phyloP scores from a whole-genome alignment of 2,797 vertebrate genomes.

The Macropus fuliginosus region DNA sequence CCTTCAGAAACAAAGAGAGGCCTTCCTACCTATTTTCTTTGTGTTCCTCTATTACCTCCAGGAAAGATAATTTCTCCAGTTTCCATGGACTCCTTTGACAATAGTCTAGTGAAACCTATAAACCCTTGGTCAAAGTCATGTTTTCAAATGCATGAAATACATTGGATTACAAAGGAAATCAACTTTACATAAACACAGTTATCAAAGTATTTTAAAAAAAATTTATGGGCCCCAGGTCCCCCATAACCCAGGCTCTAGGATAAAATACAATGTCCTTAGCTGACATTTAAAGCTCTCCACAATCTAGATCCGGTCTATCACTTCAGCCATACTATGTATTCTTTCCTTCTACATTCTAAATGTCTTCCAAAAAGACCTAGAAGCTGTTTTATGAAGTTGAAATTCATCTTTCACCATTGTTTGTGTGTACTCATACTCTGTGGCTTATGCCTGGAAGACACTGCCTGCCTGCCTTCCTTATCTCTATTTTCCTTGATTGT shows the following conservation, averaged over 20 bases:
- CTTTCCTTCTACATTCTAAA: not conserved
- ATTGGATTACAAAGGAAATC: not conserved
- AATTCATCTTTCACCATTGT: not conserved
- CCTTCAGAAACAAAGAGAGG: fast-evolving
- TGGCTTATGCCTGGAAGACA: not conserved
- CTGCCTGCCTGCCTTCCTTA: not conserved
- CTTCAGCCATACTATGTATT: not conserved
- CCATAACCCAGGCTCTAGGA: not conserved
- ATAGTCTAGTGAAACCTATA: not conserved
- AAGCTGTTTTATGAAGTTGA: not conserved
- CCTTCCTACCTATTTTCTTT: not conserved
- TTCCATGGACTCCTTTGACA: not conserved
- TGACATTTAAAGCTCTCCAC: not conserved
- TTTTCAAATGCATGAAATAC: not conserved
- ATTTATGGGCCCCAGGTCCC: not conserved
- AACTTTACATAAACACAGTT: not conserved
- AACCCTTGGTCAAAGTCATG: not conserved
- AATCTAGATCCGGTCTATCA: not conserved
- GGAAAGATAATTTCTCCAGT: not conserved
- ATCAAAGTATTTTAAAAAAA: not conserved
- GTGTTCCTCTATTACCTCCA: not conserved
- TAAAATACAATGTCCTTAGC: not conserved
- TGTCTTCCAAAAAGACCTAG: not conserved
- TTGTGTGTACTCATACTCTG: not conserved
- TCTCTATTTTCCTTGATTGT: not conserved